These are phyloP conservation scores for Leptopilina boulardi DNA, from an alignment of 1,140 invertebrate genomes.

Conservation along the genomic window DNA sequence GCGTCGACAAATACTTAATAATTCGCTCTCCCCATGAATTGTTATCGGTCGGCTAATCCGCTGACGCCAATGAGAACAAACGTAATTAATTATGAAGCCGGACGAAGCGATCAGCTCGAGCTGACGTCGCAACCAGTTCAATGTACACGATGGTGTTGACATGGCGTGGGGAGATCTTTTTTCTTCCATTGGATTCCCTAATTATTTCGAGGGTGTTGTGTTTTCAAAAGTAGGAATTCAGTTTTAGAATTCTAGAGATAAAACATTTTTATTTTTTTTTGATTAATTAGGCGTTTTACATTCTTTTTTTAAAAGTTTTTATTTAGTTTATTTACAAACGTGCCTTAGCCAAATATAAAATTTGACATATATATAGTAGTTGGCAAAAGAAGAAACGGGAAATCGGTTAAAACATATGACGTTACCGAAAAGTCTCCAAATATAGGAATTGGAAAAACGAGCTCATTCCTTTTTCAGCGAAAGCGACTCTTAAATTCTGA, in stretches of 20 bases:
- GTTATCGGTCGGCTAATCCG: conserved; percentile 51
- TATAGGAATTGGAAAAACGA: conserved; percentile 41
- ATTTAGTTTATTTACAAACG: too few relatives aligned
- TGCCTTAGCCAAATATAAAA: too few relatives aligned
- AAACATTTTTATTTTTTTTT: too few relatives aligned
- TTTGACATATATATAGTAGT: too few relatives aligned
- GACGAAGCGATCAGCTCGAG: background rate
- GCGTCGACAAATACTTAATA: conserved; percentile 58
- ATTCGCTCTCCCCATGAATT: conserved; percentile 49
- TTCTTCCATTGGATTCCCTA: background rate
- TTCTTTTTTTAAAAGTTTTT: too few relatives aligned
- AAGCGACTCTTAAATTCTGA: conserved; percentile 53
- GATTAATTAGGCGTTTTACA: background rate
- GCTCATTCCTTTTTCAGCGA: conserved; percentile 33
- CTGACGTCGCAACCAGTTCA: conserved; percentile 7
- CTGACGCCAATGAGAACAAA: conserved; percentile 46
- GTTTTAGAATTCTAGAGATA: too few relatives aligned
- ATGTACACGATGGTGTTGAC: conserved; percentile 30
- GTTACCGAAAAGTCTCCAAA: conserved; percentile 41
- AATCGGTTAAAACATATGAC: conserved; percentile 51
- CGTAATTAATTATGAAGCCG: conserved; percentile 54
- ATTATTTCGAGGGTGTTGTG: background rate
- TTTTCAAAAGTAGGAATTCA: background rate
- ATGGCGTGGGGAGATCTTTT: background rate
- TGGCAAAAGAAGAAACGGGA: too few relatives aligned